A percentile compares a stretch with the other conserved stretches of the same genome.
Evolutionary conservation across 2,797 vertebrate genomes (phyloP).

Genomic region (Neosalanx taihuensis): DNA sequence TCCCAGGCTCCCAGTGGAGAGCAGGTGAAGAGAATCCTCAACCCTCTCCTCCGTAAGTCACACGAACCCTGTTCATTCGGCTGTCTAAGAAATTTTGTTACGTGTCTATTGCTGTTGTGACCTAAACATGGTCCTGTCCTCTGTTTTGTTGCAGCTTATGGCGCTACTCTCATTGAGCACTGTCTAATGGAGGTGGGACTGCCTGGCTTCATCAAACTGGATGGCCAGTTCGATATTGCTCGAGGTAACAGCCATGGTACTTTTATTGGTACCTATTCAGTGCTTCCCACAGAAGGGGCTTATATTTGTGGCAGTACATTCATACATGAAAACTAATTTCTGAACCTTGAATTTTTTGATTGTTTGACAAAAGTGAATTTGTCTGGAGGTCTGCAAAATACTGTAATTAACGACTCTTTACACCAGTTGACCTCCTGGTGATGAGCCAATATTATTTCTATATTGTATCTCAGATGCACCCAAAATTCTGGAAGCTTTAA

Average conservation of each 20-base stretch:
- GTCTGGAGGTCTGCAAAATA: background rate
- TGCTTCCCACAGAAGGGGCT: too few species aligned
- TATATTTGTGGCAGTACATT: too few species aligned
- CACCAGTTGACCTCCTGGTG: background rate
- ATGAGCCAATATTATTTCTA: background rate
- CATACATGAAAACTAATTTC: too few species aligned
- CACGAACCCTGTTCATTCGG: background rate
- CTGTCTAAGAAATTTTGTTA: too few species aligned
- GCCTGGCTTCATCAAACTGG: conserved; percentile 77
- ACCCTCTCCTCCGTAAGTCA: conserved; percentile 90
- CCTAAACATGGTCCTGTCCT: background rate
- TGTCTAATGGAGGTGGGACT: conserved; percentile 87
- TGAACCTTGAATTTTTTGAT: too few species aligned
- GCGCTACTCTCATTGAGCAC: conserved; percentile 91
- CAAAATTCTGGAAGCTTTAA: conserved; percentile 82
- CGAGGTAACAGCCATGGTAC: conserved; percentile 62
- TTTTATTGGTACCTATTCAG: background rate
- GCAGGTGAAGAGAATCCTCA: conserved; percentile 88
- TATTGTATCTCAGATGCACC: conserved; percentile 59
- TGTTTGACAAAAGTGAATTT: too few species aligned
- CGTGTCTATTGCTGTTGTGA: background rate
- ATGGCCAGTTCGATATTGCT: conserved; percentile 71
- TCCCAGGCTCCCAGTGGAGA: conserved; percentile 79
- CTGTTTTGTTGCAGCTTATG: conserved; percentile 72
- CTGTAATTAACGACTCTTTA: too few species aligned